Percentiles rank a stretch among this genome's conserved stretches.
Evolutionary conservation across 2,797 vertebrate genomes (phyloP).

Genomic region (Thunnus albacares): DNA sequence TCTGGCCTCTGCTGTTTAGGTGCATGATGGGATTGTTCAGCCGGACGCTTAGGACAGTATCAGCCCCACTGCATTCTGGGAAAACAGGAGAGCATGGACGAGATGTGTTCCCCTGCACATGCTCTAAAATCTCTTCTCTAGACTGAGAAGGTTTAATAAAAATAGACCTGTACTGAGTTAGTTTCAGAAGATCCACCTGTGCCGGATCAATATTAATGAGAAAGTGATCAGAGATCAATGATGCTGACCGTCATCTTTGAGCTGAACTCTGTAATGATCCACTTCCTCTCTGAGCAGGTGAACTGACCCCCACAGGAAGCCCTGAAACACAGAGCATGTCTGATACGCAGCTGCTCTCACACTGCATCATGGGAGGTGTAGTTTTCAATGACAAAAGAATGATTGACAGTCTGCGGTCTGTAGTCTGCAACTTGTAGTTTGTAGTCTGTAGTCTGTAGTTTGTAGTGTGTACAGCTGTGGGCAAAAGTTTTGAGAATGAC

Average conservation of each 20-base stretch:
- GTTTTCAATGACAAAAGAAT: neutral
- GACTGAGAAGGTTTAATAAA: neutral
- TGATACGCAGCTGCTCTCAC: no score
- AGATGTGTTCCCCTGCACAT: no score
- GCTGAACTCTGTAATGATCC: conserved; percentile 79
- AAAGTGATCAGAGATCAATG: no score
- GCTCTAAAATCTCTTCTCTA: no score
- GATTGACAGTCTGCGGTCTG: no score
- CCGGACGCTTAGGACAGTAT: conserved; percentile 80
- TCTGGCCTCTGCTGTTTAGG: conserved; percentile 77
- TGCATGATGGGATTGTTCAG: conserved; percentile 80
- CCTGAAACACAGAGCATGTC: conserved; percentile 71
- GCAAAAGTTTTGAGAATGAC: no score
- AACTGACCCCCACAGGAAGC: conserved; percentile 89
- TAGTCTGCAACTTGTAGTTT: no score
- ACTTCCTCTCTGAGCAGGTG: conserved; percentile 85
- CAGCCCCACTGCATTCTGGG: conserved; percentile 74
- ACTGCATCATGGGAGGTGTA: neutral
- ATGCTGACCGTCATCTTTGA: conserved; percentile 73
- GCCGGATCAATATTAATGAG: neutral
- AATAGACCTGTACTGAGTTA: neutral
- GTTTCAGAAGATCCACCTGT: no score
- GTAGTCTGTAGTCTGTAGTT: no score
- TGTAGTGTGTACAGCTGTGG: no score
- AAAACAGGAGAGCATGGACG: conserved; percentile 1